Base-by-base conservation (phyloP, 2,797 vertebrate species). In the Crocidura indochinensis region DNA sequence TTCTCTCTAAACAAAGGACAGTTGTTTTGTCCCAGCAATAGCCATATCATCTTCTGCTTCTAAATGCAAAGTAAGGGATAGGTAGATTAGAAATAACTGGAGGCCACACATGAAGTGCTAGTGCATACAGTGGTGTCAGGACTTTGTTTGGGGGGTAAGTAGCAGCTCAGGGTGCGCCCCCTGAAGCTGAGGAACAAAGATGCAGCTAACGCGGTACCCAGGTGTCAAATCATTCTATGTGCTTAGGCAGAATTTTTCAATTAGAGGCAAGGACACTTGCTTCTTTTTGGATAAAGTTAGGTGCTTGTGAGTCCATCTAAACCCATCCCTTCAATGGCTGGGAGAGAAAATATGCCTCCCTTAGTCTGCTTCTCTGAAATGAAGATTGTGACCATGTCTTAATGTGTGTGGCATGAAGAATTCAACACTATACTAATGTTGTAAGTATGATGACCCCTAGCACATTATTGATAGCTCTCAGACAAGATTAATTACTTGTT, bases 1-100 rank as follows among this genome's bases (percentile, higher is more conserved):
- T 88, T 94, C 38, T 83, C 53, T 79, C 85, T 88, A 77, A 68
- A 62, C 44, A 77, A 78, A 75, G 67, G 74, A n/a, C 51, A 26
- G 15, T 20, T 78, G 38, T 27, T 53, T 86, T 47, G 4, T 24
- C 84, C 44, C 12, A 53, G 49, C 2, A 38, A 69, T 44, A 20
- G 2, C 24, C 2, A 8, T 60, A 10, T 62, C 46, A 10, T 62
- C 46, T 80, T 88, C 29, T 62, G 51, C 73, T 77, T 93, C 83
- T 77, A 60, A 91, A 17, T n/a, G 46, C 46, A 73, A 72, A 92
- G 74, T 27, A 2, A 83, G 68, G 51, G 38, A 22, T 15, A 69
- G 24, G 73, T 64, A 5, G 17, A n/a, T 64, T 89, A 75, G 44
- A 93, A 88, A 49, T 29, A n/a, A 49, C 15, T 86, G 26, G 14